phyloP scores from a whole-genome alignment of 2,113 vertebrate genomes.

The Apistogramma diplotaenia region DNA sequence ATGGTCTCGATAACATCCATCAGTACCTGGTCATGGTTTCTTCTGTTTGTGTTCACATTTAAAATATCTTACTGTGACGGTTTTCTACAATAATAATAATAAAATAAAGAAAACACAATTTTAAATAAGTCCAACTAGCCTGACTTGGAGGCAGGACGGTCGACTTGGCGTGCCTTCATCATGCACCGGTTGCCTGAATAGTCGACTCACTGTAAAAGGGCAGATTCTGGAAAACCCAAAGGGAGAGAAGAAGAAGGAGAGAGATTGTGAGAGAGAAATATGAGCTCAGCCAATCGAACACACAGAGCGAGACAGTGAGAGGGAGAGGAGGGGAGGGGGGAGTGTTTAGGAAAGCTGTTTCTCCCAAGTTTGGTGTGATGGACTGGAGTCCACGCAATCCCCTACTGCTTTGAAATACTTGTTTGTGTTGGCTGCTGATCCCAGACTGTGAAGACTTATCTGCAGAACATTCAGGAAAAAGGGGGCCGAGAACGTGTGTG shows the following conservation, averaged over 20 bases:
- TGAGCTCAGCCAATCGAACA: slow-evolving; percentile 40
- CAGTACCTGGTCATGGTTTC: background rate
- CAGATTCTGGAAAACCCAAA: slow-evolving; percentile 58
- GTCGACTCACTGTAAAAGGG: slow-evolving; percentile 66
- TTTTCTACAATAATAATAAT: slow-evolving; percentile 2
- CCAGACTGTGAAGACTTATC: slow-evolving; percentile 59
- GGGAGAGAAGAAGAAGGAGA: slow-evolving; percentile 12
- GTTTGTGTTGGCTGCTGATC: slow-evolving; percentile 73
- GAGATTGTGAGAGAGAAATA: slow-evolving; percentile 35
- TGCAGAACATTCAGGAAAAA: slow-evolving; percentile 52
- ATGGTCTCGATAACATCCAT: background rate
- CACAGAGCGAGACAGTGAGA: background rate
- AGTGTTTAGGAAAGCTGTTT: slow-evolving; percentile 62
- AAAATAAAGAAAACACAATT: slow-evolving; percentile 21
- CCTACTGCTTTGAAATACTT: slow-evolving; percentile 70
- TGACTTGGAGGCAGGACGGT: slow-evolving; percentile 26
- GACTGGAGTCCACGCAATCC: slow-evolving; percentile 59
- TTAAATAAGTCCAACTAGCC: slow-evolving; percentile 3
- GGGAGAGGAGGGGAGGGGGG: slow-evolving; percentile 19
- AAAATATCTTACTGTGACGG: background rate
- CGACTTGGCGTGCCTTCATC: slow-evolving; percentile 39
- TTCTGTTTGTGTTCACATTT: background rate
- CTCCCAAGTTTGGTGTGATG: slow-evolving; percentile 84
- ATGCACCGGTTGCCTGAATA: slow-evolving; percentile 32
- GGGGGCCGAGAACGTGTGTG: slow-evolving; percentile 9